Conservation (phyloP, 2,888 invertebrate genomes). For the Eupithecia pulchellata region DNA sequence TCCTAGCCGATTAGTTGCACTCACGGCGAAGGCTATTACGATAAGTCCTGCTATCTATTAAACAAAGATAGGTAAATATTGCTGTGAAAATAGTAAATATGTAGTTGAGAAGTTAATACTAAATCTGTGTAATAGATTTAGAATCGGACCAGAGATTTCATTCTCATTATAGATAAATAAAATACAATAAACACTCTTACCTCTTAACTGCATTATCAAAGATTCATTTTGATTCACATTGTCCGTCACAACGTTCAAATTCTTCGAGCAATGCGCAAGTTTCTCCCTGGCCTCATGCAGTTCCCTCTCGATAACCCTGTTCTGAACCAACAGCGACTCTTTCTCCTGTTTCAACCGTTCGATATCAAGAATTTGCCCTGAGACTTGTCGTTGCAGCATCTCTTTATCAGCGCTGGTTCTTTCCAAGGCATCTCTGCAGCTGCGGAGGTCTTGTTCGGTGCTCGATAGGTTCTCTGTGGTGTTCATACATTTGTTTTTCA, state of each 20-base stretch:
- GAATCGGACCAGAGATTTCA: too few species aligned
- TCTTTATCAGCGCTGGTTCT: slow-evolving; percentile 89
- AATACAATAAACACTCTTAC: too few species aligned
- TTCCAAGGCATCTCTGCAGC: slow-evolving; percentile 88
- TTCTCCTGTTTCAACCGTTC: slow-evolving; percentile 91
- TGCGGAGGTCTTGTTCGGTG: slow-evolving; percentile 88
- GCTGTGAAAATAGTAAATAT: too few species aligned
- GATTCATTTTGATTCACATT: slow-evolving; percentile 89
- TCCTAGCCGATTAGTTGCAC: background rate
- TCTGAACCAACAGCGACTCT: slow-evolving; percentile 89
- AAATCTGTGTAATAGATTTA: background rate
- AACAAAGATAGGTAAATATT: too few species aligned
- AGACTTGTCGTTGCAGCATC: slow-evolving; percentile 89
- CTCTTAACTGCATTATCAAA: slow-evolving; percentile 88
- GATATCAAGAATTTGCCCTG: slow-evolving; percentile 89
- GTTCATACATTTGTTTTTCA: slow-evolving; percentile 86
- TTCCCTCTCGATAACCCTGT: slow-evolving; percentile 90
- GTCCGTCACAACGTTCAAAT: slow-evolving; percentile 87
- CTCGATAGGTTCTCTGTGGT: slow-evolving; percentile 86
- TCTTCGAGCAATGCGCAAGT: slow-evolving; percentile 86
- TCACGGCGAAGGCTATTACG: too few species aligned
- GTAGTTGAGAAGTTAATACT: too few species aligned
- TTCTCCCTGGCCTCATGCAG: slow-evolving; percentile 89
- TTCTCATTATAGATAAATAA: too few species aligned
- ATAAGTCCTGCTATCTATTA: too few species aligned